Evolutionary conservation across 2,113 vertebrate genomes (phyloP).

Genomic region (Stercorarius parasiticus): DNA sequence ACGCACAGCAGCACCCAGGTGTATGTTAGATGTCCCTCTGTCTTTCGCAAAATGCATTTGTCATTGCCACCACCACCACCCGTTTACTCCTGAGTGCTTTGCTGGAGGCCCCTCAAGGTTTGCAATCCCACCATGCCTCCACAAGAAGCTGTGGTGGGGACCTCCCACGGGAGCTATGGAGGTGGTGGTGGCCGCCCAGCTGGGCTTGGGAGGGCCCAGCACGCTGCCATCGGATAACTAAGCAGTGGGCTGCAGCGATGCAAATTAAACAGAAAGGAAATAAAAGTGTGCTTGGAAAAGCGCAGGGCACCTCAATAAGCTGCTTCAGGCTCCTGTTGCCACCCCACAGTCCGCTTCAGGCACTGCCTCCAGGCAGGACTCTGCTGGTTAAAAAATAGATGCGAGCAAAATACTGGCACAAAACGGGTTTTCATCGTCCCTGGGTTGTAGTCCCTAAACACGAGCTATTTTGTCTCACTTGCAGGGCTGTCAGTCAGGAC

Average conservation of each 20-base stretch:
- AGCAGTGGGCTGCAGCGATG: neutral
- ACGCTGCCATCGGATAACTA: neutral
- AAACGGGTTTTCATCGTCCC: neutral
- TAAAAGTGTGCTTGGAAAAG: neutral
- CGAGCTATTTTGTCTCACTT: neutral
- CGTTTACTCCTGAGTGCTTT: neutral
- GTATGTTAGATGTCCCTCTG: neutral
- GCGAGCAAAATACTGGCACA: neutral
- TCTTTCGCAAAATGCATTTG: neutral
- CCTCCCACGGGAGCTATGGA: neutral
- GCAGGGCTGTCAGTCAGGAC: neutral
- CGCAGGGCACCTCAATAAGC: neutral
- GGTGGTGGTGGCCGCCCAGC: rapidly evolving
- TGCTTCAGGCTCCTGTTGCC: neutral
- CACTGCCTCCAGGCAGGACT: neutral
- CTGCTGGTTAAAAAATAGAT: neutral
- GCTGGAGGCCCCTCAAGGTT: neutral
- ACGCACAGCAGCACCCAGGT: too few relatives aligned
- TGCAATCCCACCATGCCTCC: neutral
- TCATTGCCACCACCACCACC: neutral
- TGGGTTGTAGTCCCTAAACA: neutral
- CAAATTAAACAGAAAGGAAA: neutral
- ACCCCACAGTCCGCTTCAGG: neutral
- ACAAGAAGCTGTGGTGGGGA: neutral
- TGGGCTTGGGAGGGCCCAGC: neutral